Base-by-base conservation (phyloP, 2,888 invertebrate species). In the Lepidocyrtoides sp. region DNA sequence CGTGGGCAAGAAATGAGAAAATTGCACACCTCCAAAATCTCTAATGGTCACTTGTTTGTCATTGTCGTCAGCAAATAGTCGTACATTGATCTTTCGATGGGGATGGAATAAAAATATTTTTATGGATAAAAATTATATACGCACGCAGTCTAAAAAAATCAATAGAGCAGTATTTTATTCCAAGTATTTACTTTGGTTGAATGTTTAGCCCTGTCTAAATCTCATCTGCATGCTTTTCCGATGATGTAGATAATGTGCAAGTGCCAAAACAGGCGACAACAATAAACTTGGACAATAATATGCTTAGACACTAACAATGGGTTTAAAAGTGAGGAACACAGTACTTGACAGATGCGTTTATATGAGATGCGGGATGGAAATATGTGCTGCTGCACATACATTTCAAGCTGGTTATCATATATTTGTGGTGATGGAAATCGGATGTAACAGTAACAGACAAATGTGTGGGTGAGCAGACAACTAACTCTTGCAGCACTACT, bases 61-160 rank as follows among this genome's bases (percentile, higher is more conserved):
- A 69, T 88, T 81, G 77, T 87, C 79, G 41, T 77, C 86, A 88
- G 81, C 54, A 54, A 72, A 44, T 20, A 54, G 8, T 51, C 63
- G 83, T 83, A 66, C 66, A 66, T 88, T 88, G 88, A 88, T 88
- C 88, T 88, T 63, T 81, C 4, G 57, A 29, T 51, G 23, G 20
- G 26, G 32, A 44, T 57, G 85, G 14, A 20, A 85, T 41, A 26
- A 84, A 41, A 86, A 60, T 60, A 41, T 57, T 44, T 75, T 5
- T 17, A 23, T 36, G 29, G 41, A 63, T 26, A 44, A 14, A 26
- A 7, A 44, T 4, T 26, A 14, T 20, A 72, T 51, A 54, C 29
- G 48, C 51, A 77, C 23, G 0, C 69, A 17, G 41, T 29, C n/a
- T n/a, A n/a, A 77, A 54, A 57, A 4, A 79, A 36, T 57, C 32